phyloP scores from a whole-genome alignment of 92 coral and sea anemone genomes.

The Epizoanthus illoricatus region DNA sequence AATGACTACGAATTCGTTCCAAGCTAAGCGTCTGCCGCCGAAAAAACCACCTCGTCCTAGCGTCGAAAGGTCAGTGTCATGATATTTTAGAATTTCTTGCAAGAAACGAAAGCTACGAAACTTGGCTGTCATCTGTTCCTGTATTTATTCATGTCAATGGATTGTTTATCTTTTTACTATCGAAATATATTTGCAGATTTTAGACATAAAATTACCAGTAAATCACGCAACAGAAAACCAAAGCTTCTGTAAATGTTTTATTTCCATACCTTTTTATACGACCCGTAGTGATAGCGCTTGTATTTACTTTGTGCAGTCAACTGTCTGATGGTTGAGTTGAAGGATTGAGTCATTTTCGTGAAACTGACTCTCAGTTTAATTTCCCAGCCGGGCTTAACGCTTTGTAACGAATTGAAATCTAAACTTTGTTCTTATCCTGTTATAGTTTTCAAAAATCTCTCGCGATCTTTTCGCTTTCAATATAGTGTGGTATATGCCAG shows the following conservation, averaged over 20 bases:
- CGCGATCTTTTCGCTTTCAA: neutral
- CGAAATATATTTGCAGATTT: neutral
- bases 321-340: neutral
- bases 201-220: neutral
- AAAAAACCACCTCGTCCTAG: slow-evolving; percentile 35
- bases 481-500: neutral
- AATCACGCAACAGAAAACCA: slow-evolving; percentile 3
- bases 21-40: slow-evolving; percentile 10
- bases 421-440: neutral
- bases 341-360: neutral
- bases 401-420: neutral
- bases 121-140: slow-evolving; percentile 7
- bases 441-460: neutral
- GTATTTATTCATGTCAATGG: neutral
- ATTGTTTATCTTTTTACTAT: neutral
- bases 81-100: neutral
- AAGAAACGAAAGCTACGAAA: too few species aligned
- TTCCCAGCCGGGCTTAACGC: too few species aligned
- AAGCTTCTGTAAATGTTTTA: neutral
- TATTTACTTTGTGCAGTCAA: neutral
- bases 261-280: neutral
- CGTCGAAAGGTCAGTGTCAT: slow-evolving; percentile 29
- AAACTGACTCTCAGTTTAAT: too few species aligned
- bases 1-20: slow-evolving; percentile 15
- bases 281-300: slow-evolving; percentile 18